Base-by-base conservation (phyloP, 2,888 invertebrate genomes). In the Helicoverpa assulta region DNA sequence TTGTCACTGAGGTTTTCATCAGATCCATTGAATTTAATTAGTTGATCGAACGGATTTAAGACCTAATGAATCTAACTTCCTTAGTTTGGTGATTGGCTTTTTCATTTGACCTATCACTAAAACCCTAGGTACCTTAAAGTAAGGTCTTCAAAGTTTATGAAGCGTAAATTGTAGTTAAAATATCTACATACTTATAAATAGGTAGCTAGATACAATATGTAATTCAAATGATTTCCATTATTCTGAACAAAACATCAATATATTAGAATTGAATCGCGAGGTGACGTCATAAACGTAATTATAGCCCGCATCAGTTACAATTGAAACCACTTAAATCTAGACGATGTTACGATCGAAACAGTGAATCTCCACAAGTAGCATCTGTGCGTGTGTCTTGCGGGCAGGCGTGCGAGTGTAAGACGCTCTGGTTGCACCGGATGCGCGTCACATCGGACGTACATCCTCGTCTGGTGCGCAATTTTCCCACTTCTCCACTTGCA, bases 381-480 rank as follows among this genome's bases (percentile, higher is more conserved):
- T 83, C 79, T 73, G 79, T 70, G 61, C 53, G 58, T 62, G 57
- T 50, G 52, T 68, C 58, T 60, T 59, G 67, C 69, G 54, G 62
- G 56, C 40, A 40, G 14, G 53, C 69, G 29, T 37, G 73, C 73
- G 80, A 65, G 58, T 57, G 55, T 63, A 76, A 81, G 82, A 78
- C 72, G 70, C 67, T 77, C 70, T 84, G 82, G 76, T 80, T 86
- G 73, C 82, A 84, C 89, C 92, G 93, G 94, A 93, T 87, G 86
- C 89, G 87, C 94, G 93, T 94, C 94, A 93, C 83, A 85, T 91
- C 91, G 90, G 91, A 93, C 93, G 93, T 90, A 93, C 93, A 92
- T 94, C 93, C 94, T 92, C 89, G 84, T 88, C 89, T 89, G 86
- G 84, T 88, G 90, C 88, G 88, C 90, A 91, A 90, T 92, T 91